A percentile compares a stretch with the other conserved stretches of the same genome.
These are phyloP conservation scores for Artemia sinica DNA, from an alignment of 2,888 invertebrate species.

Conservation along the genomic window DNA sequence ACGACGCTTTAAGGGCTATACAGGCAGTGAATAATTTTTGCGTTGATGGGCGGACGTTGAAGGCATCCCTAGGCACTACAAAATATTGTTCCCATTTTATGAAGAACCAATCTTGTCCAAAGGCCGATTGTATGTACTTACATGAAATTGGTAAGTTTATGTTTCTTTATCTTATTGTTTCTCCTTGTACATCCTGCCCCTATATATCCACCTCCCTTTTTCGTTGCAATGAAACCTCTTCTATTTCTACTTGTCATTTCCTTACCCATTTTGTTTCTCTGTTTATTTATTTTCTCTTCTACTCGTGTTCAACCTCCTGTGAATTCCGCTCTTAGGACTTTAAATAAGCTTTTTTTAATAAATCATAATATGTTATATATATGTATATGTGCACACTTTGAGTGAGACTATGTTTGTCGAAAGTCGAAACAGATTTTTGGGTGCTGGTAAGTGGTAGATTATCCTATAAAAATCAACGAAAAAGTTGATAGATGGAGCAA, in stretches of 20 bases:
- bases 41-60: constrained; percentile 85
- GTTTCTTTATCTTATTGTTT: neutral
- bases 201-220: neutral
- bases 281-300: too few species aligned
- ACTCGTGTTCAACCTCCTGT: too few species aligned
- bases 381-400: too few species aligned
- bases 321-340: too few species aligned
- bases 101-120: constrained; percentile 92
- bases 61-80: constrained; percentile 95
- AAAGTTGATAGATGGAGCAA: too few species aligned
- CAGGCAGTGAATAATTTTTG: constrained; percentile 91
- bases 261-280: too few species aligned
- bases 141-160: constrained; percentile 67
- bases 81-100: constrained; percentile 99
- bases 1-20: constrained; percentile 91
- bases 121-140: constrained; percentile 98
- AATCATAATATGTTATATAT: too few species aligned
- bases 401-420: too few species aligned
- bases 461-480: too few species aligned
- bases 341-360: too few species aligned
- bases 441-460: too few species aligned
- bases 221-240: neutral
- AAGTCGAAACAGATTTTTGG: too few species aligned
- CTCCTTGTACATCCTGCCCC: neutral
- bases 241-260: neutral